Evolutionary conservation across 2,797 vertebrate species (phyloP).

Genomic region (Linurgus olivaceus): DNA sequence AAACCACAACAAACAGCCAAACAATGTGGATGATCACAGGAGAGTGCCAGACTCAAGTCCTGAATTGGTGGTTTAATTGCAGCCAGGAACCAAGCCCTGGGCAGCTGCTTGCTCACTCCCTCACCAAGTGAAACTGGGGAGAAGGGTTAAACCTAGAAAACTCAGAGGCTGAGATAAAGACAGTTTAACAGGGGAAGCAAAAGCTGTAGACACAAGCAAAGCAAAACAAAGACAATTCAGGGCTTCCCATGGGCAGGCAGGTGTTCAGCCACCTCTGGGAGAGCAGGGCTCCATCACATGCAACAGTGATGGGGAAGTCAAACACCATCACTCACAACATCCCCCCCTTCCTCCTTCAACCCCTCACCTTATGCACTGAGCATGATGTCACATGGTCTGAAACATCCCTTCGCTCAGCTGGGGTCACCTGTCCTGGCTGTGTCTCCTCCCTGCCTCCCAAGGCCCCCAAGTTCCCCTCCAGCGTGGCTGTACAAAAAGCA

Average conservation of each 20-base stretch:
- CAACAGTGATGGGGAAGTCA: neutral
- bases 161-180: too few species aligned
- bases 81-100: neutral
- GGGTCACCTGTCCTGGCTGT: neutral
- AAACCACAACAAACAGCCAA: neutral
- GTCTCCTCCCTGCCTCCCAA: neutral
- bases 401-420: rapidly evolving
- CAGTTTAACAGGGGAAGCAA: neutral
- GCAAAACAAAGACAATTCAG: neutral
- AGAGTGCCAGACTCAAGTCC: neutral
- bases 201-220: neutral
- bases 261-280: neutral
- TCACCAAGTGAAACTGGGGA: too few species aligned
- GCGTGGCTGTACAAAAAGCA: rapidly evolving
- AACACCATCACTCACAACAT: neutral
- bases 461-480: neutral
- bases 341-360: rapidly evolving
- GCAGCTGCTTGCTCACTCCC: neutral
- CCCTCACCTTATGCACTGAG: neutral
- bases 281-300: neutral
- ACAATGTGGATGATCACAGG: neutral
- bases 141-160: neutral
- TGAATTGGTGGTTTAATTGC: neutral
- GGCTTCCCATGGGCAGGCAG: neutral
- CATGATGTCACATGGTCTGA: neutral